These are phyloP conservation scores for Sebastes miniatus DNA, from an alignment of 2,797 vertebrate species.

Conservation along the genomic window DNA sequence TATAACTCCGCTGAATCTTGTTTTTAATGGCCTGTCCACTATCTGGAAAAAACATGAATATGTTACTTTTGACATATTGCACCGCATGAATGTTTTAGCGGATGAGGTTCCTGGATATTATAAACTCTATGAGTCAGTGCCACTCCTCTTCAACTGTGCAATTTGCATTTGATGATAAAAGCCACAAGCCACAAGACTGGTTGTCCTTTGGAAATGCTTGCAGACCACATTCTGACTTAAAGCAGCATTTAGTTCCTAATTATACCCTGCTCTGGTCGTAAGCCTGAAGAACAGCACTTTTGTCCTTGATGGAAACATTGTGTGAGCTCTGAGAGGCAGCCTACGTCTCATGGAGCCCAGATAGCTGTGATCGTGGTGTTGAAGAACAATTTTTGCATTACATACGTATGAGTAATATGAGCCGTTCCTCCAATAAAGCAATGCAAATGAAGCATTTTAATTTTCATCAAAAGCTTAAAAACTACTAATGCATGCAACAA, in stretches of 20 bases:
- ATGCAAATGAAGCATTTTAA: conserved; percentile 53
- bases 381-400: conserved; percentile 49
- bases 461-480: conserved; percentile 72
- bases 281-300: conserved; percentile 77
- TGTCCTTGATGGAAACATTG: conserved; percentile 85
- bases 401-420: conserved; percentile 49
- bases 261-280: conserved; percentile 80
- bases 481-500: conserved; percentile 48
- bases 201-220: conserved; percentile 84
- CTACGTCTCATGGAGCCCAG: conserved; percentile 35
- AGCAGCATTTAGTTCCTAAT: conserved; percentile 86
- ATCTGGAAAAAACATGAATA: conserved; percentile 81
- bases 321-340: conserved; percentile 61
- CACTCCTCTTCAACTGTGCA: conserved; percentile 84
- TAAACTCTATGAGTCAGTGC: conserved; percentile 83
- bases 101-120: conserved; percentile 82
- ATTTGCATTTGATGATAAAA: conserved; percentile 88
- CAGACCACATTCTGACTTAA: conserved; percentile 85
- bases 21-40: conserved; percentile 79
- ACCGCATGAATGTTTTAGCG: conserved; percentile 80
- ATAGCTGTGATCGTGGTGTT: conserved; percentile 45
- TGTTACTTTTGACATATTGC: conserved; percentile 81
- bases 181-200: conserved; percentile 86
- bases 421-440: conserved; percentile 19
- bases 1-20: conserved; percentile 76